Percentiles rank a stretch among this genome's conserved stretches.
phyloP scores from a whole-genome alignment of 1,140 invertebrate genomes.

The Helicoverpa armigera region DNA sequence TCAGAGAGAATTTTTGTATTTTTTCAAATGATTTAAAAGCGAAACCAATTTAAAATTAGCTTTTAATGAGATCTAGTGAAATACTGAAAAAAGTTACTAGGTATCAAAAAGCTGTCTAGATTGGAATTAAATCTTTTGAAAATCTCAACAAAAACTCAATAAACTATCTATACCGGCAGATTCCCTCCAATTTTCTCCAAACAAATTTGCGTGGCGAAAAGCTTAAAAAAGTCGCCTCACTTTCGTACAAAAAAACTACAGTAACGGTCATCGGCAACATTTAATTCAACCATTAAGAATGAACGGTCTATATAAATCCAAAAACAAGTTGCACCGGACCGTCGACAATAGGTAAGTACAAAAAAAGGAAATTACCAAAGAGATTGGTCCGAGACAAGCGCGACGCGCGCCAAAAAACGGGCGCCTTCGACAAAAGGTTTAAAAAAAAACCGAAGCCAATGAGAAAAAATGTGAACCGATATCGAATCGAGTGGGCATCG shows the following conservation, averaged over 20 bases:
- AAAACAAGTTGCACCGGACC: conserved; percentile 59
- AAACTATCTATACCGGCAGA: background rate
- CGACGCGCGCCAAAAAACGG: conserved; percentile 68
- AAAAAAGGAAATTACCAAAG: conserved; percentile 65
- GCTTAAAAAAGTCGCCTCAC: conserved; percentile 42
- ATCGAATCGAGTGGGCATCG: conserved; percentile 65
- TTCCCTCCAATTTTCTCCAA: conserved; percentile 22
- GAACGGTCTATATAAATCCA: conserved; percentile 67
- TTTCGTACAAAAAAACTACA: conserved; percentile 52
- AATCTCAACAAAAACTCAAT: background rate
- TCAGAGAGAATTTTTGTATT: too few species aligned
- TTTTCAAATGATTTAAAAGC: too few species aligned
- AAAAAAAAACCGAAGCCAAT: conserved; percentile 60
- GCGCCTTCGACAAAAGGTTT: conserved; percentile 58
- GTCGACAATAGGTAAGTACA: conserved; percentile 56
- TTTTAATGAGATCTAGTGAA: background rate
- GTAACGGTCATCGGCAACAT: conserved; percentile 58
- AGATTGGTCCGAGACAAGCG: conserved; percentile 65
- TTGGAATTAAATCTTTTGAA: background rate
- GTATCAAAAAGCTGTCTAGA: background rate
- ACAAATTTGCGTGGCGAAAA: conserved; percentile 43
- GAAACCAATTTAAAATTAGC: background rate
- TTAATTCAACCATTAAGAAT: conserved; percentile 59
- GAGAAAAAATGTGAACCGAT: conserved; percentile 72
- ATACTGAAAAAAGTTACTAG: background rate